These are phyloP conservation scores for Propithecus coquereli DNA, from an alignment of 2,113 vertebrate species.

Conservation along the genomic window DNA sequence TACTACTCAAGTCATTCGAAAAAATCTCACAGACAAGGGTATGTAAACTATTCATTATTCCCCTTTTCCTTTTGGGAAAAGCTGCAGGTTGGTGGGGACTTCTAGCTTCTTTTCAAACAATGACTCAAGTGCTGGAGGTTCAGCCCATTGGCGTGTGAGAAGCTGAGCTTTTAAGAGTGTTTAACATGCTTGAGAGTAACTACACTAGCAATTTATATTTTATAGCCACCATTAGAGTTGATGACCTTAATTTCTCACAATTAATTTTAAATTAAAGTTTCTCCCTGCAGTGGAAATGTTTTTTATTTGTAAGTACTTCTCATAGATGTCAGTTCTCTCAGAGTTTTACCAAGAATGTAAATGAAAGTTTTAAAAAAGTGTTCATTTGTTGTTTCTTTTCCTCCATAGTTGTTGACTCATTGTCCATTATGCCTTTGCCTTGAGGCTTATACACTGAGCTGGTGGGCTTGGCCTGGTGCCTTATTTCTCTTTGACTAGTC, in stretches of 20 bases:
- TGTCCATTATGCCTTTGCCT: not conserved
- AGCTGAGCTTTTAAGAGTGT: not conserved
- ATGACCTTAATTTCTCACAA: constrained; percentile 50
- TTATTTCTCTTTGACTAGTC: not conserved
- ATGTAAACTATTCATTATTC: constrained; percentile 68
- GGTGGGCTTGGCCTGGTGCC: not conserved
- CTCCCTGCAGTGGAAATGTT: constrained; percentile 1
- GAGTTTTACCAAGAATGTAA: not conserved
- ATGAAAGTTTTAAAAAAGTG: not conserved
- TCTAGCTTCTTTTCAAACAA: not conserved
- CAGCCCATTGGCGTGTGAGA: not conserved
- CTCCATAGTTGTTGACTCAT: constrained; percentile 23
- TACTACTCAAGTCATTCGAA: constrained; percentile 96
- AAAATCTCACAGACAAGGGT: constrained; percentile 95
- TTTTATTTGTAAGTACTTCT: constrained; percentile 37
- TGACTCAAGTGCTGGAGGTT: no score
- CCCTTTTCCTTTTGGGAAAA: not conserved
- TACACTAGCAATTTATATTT: not conserved
- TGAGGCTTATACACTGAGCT: not conserved
- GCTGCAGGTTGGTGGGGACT: not conserved
- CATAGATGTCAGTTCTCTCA: not conserved
- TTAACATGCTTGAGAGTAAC: not conserved
- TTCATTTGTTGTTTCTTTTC: constrained; percentile 5
- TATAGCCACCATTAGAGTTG: constrained; percentile 22
- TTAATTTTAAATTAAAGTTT: constrained; percentile 57